phyloP scores from a whole-genome alignment of 2,797 vertebrate species.

The Manis javanica region DNA sequence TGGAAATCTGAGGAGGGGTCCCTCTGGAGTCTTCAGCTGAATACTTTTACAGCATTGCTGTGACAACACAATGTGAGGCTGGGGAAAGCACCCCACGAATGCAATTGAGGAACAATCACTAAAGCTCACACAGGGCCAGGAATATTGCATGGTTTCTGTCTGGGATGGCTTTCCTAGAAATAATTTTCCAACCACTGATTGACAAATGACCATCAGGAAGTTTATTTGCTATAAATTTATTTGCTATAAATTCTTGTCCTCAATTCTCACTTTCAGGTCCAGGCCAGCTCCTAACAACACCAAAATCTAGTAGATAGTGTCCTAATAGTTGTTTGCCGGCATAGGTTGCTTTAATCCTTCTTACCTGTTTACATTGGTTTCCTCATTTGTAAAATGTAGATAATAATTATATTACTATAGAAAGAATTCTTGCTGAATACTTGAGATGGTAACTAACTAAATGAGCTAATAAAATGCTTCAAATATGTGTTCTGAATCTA shows the following conservation, averaged over 20 bases:
- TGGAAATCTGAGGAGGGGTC: background rate
- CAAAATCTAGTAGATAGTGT: background rate
- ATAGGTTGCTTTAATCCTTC: background rate
- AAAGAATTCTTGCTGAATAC: background rate
- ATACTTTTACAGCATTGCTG: background rate
- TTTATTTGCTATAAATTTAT: background rate
- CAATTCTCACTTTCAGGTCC: background rate
- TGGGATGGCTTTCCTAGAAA: background rate
- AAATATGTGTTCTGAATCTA: background rate
- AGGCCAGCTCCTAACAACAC: background rate
- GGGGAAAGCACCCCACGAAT: background rate
- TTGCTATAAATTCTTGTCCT: background rate
- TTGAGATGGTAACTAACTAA: background rate
- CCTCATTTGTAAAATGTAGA: background rate
- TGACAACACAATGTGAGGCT: background rate
- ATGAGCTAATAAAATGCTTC: background rate
- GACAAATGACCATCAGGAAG: background rate
- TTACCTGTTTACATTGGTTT: background rate
- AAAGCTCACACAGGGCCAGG: background rate
- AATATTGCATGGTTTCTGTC: constrained; percentile 16
- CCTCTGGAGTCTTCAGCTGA: background rate
- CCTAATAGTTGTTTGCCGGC: background rate
- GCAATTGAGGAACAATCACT: background rate
- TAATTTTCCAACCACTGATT: background rate
- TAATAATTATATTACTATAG: background rate